Conservation (phyloP, 2,888 invertebrate species). For the Lumbricus terrestris region DNA sequence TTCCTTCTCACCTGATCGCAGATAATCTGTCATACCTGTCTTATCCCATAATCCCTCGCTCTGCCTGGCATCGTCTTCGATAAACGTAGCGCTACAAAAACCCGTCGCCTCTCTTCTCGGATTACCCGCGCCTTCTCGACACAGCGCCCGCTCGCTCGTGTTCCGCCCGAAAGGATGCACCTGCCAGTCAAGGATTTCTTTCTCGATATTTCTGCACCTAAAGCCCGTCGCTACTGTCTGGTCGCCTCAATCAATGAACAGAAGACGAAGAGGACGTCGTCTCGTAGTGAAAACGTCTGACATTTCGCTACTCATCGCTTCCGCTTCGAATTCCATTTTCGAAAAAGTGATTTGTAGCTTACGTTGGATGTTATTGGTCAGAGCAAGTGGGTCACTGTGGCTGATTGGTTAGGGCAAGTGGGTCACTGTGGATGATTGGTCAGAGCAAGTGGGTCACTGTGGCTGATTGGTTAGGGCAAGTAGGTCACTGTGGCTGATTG, state of each 20-base stretch:
- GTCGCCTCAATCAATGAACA: background rate
- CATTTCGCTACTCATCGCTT: background rate
- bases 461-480: too few species aligned
- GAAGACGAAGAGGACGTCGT: background rate
- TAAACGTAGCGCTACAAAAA: background rate
- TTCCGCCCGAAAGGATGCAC: too few species aligned
- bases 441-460: too few species aligned
- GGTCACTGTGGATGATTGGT: too few species aligned
- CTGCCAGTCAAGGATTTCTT: background rate
- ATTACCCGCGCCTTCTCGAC: background rate
- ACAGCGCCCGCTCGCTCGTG: background rate
- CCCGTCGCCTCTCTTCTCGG: background rate
- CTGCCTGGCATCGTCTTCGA: background rate
- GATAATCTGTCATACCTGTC: too few species aligned
- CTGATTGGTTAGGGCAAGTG: too few species aligned
- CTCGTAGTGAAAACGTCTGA: background rate
- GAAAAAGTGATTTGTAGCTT: too few species aligned
- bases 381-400: background rate
- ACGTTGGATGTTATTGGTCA: too few species aligned
- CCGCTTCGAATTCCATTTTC: background rate
- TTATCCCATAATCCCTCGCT: too few species aligned
- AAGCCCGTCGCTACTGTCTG: background rate
- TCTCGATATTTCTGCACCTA: background rate
- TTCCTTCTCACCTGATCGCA: too few species aligned
- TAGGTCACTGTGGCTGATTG: too few species aligned